Evolutionary conservation across 1,140 invertebrate species (phyloP), one percentile per base, ranked within the genome.

Genomic region (Lepidotrigona ventralis): DNA sequence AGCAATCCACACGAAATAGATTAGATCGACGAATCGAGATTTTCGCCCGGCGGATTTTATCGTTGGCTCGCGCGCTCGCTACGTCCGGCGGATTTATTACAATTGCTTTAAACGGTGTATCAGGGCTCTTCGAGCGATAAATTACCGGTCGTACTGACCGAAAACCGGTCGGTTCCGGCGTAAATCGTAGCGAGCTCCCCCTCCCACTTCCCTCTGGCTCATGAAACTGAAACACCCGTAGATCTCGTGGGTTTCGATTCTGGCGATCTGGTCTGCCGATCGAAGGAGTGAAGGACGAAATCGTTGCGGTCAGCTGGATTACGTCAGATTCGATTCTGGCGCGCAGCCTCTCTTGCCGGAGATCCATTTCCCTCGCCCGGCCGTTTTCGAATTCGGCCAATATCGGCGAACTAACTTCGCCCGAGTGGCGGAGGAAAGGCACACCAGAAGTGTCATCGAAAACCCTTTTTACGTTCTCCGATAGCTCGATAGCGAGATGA

Each of bases 291-390:
- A 26, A 64, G 85, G 75, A 39, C 81, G 78, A 84, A 89, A 89
- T 88, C 85, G 84, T 86, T 75, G 84, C 46, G 88, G 88, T 89
- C 88, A 89, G 84, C 81, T 88, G 84, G 74, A 88, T 89, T 86
- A 86, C 70, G 88, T 88, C 66, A 76, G 88, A 89, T 88, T 88
- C 87, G 85, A 88, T 89, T 89, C 79, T 78, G 78, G 84, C 78
- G 74, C 77, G 81, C 39, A 46, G 39, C 4, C 56, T 71, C 84
- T 77, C 88, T 86, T 88, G 88, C 84, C 88, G 88, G 39, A 88
- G 87, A 89, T 89, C 87, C 87, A 88, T 89, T 89, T 88, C 81
- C 84, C 83, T 86, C 75, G 39, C 60, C 56, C 71, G 66, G 79
- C 63, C 88, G 66, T 81, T 89, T 76, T 74, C 84, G 87, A 89